Conservation (phyloP, 1,140 invertebrate genomes). For the Ostrea denselamellosa region DNA sequence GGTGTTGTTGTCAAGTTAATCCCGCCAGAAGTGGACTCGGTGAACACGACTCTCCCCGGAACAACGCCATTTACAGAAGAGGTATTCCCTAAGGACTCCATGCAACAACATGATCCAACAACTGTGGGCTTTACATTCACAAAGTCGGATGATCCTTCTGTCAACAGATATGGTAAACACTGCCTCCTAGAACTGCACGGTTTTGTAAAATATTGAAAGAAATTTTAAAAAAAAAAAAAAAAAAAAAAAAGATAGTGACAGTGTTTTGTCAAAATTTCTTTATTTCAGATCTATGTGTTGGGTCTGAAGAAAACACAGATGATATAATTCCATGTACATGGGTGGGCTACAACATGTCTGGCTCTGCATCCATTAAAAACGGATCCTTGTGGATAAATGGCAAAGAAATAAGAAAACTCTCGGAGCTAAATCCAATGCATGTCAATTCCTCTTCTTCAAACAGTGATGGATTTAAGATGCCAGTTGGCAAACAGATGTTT, state of each 20-base stretch:
- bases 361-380: constrained; percentile 50
- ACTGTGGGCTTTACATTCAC: constrained; percentile 46
- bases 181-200: too few species aligned
- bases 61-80: constrained; percentile 28
- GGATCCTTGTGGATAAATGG: constrained; percentile 56
- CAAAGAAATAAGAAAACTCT: constrained; percentile 37
- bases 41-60: constrained; percentile 48
- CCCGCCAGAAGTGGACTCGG: constrained; percentile 51
- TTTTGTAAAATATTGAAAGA: too few species aligned
- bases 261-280: not conserved
- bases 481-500: constrained; percentile 55
- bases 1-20: constrained; percentile 57
- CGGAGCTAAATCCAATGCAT: not conserved
- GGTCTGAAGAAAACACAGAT: constrained; percentile 25
- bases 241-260: too few species aligned
- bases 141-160: constrained; percentile 40
- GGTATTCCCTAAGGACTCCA: constrained; percentile 48
- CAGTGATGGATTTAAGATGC: constrained; percentile 52
- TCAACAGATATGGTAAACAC: constrained; percentile 59
- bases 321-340: constrained; percentile 58
- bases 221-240: not conserved
- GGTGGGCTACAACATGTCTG: constrained; percentile 56
- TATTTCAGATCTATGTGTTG: constrained; percentile 43
- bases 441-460: not conserved
- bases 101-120: constrained; percentile 39